phyloP scores from a whole-genome alignment of 2,888 invertebrate species.

The Lysandra coridon region DNA sequence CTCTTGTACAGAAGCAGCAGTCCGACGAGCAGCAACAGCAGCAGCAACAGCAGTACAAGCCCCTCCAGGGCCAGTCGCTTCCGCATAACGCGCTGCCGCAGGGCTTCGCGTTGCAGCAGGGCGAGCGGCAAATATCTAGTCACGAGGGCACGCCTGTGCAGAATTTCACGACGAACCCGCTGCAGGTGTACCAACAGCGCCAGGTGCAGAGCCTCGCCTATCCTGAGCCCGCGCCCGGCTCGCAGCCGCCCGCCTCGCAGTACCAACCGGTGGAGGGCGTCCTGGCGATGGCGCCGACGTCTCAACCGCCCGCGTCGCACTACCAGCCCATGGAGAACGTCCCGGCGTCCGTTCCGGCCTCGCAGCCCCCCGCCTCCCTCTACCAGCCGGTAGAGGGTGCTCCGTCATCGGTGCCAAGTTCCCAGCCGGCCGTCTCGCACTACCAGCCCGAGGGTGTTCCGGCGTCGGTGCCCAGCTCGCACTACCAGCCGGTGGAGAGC shows the following conservation, averaged over 20 bases:
- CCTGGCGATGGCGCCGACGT: constrained; percentile 44
- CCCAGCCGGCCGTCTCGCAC: constrained; percentile 36
- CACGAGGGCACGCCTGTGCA: constrained; percentile 77
- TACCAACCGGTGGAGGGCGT: not conserved
- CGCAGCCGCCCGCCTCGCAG: constrained; percentile 38
- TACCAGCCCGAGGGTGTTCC: constrained; percentile 46
- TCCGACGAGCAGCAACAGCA: constrained; percentile 69
- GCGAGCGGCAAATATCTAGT: constrained; percentile 75
- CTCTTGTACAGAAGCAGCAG: constrained; percentile 60
- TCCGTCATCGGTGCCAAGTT: constrained; percentile 46
- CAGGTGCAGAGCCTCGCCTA: constrained; percentile 56
- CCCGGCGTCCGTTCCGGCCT: constrained; percentile 44
- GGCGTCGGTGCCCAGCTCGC: constrained; percentile 16
- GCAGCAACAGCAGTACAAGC: constrained; percentile 54
- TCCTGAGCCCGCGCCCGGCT: constrained; percentile 42
- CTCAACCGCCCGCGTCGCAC: constrained; percentile 37
- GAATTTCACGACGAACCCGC: constrained; percentile 69
- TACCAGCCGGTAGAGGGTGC: constrained; percentile 18
- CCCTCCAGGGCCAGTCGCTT: constrained; percentile 70
- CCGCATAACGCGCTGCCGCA: constrained; percentile 69
- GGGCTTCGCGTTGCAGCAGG: constrained; percentile 66
- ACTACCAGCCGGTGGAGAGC: not conserved
- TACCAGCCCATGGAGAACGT: constrained; percentile 3
- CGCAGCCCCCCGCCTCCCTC: constrained; percentile 39
- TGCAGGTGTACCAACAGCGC: constrained; percentile 69